Percentiles rank a stretch among this genome's conserved stretches.
Conservation (phyloP, 2,113 vertebrate genomes). For the Salvelinus namaycush region DNA sequence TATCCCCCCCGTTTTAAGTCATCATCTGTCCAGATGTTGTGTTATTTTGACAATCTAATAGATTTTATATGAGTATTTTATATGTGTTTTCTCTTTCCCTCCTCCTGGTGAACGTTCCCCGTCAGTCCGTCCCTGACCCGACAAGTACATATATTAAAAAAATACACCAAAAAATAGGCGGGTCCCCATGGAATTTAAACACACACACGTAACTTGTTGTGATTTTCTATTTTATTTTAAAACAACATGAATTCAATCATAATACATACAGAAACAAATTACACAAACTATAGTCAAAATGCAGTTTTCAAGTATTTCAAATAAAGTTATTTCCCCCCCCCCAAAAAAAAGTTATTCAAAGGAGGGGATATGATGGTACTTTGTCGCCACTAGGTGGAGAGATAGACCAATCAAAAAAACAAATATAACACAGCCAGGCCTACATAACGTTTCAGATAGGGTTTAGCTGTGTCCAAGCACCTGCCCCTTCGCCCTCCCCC, state of each 20-base stretch:
- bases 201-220: background rate
- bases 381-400: slow-evolving; percentile 50
- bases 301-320: too few relatives aligned
- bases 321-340: too few relatives aligned
- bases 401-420: background rate
- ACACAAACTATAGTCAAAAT: too few relatives aligned
- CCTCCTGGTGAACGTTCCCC: background rate
- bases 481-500: too few relatives aligned
- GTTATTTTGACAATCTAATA: background rate
- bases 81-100: background rate
- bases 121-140: background rate
- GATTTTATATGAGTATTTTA: background rate
- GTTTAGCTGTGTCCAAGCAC: too few relatives aligned
- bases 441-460: too few relatives aligned
- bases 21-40: slow-evolving; percentile 25
- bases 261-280: too few relatives aligned
- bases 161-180: too few relatives aligned
- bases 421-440: too few relatives aligned
- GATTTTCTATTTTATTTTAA: background rate
- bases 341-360: too few relatives aligned
- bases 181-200: background rate
- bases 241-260: background rate
- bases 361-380: background rate
- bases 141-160: background rate
- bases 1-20: slow-evolving; percentile 23